Base-by-base conservation (phyloP, 2,888 invertebrate species). In the Nephrotoma flavescens region DNA sequence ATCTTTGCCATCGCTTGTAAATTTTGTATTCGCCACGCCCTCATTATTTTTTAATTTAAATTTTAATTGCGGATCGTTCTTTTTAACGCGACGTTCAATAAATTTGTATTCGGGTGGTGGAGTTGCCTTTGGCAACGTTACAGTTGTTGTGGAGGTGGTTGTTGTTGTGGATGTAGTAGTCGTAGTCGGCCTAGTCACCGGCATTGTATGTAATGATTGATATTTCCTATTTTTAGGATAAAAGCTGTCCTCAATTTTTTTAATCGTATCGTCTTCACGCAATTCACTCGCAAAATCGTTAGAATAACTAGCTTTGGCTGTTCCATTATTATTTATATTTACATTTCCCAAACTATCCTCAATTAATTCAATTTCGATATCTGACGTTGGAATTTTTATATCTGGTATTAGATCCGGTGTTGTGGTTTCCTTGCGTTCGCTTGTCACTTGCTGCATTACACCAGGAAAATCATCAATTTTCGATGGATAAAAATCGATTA, bases 11-110 rank as follows among this genome's bases (percentile, higher is more conserved):
- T 84, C 84, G 42, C 84, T 84, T 6, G 84, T 84, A 87, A 91
- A 91, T 88, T 91, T 91, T 2, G 91, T 91, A 87, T 90, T 91
- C 86, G 91, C 91, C 87, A 91, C 90, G 87, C 91, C 91, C 19
- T 85, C 85, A 19, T 85, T 44, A 11, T 87, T 47, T 31, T 85
- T 42, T 15, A 85, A 85, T 85, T 85, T 57, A 11, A 71, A 57
- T 57, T 42, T 85, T 42, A 86, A 83, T 89, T 90, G 87, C 90
- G 91, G 89, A 90, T 89, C 11, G 89, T 91, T 91, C 87, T 91
- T 91, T 89, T 91, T 91, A 2, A 91, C 91, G n/a, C 91, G 89
- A 1, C 91, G 89, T 87, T 91, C 92, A 45, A 91, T 90, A 87
- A 90, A 91, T 71, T 89, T 89, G 86, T 88, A 44, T 11, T 85